Percentiles rank a stretch among this genome's conserved stretches.
phyloP scores from a whole-genome alignment of 2,113 vertebrate species.

The Recurvirostra avosetta region DNA sequence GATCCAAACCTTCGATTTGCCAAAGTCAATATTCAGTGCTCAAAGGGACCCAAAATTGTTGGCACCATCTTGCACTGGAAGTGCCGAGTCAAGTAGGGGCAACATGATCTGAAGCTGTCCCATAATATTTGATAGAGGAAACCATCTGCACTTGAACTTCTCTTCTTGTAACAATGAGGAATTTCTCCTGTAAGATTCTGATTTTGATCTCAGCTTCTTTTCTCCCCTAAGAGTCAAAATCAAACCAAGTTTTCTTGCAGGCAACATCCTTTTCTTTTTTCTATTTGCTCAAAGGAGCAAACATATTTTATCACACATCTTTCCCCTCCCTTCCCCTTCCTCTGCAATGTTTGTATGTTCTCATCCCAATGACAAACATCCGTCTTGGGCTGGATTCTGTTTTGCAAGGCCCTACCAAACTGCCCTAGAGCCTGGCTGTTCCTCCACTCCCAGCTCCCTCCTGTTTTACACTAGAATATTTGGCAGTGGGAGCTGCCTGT shows the following conservation, averaged over 20 bases:
- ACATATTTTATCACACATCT: background rate
- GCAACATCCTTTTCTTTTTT: background rate
- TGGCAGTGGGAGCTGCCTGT: slow-evolving; percentile 35
- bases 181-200: background rate
- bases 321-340: background rate
- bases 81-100: background rate
- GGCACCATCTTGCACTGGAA: background rate
- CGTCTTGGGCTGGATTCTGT: background rate
- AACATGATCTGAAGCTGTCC: background rate
- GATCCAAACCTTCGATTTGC: background rate
- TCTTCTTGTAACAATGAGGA: background rate
- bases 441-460: slow-evolving; percentile 27
- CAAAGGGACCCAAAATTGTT: background rate
- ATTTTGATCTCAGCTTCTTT: slow-evolving; percentile 13
- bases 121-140: background rate
- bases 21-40: background rate
- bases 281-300: background rate
- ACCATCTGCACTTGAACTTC: background rate
- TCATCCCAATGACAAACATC: slow-evolving; percentile 20
- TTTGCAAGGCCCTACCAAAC: slow-evolving; percentile 38
- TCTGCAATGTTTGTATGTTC: background rate
- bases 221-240: background rate
- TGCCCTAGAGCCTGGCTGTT: slow-evolving; percentile 39
- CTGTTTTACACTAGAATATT: slow-evolving; percentile 22
- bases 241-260: background rate